These are phyloP conservation scores for Sebastes iracundus DNA, from an alignment of 2,797 vertebrate species.

Conservation along the genomic window DNA sequence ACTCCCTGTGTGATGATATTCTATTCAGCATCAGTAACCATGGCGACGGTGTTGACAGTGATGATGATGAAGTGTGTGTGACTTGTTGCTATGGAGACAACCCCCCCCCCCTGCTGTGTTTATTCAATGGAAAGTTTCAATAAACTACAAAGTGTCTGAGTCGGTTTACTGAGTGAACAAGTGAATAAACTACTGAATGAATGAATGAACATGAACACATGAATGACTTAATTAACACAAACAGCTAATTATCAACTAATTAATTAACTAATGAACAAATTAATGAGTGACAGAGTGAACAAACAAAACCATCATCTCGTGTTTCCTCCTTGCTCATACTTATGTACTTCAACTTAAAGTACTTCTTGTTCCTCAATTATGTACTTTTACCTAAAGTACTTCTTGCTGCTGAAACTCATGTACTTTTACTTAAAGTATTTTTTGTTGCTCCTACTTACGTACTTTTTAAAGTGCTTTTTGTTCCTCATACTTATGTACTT, in stretches of 20 bases:
- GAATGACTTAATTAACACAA: not conserved
- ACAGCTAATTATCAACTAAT: no score
- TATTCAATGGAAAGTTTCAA: conserved; percentile 72
- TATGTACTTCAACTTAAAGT: no score
- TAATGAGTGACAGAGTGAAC: not conserved
- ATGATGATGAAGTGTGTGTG: conserved; percentile 58
- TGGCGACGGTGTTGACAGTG: conserved; percentile 61
- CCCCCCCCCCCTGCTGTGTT: conserved; percentile 40
- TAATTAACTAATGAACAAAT: no score
- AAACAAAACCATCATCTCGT: not conserved
- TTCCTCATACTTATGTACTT: no score
- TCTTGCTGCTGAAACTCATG: no score
- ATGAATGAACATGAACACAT: not conserved
- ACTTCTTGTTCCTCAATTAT: no score
- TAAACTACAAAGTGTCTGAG: conserved; percentile 56
- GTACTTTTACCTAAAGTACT: no score
- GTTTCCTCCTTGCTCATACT: no score
- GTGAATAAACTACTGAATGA: not conserved
- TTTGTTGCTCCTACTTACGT: no score
- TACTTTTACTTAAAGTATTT: no score
- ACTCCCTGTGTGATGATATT: conserved; percentile 58
- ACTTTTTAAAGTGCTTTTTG: no score
- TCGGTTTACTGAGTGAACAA: not conserved
- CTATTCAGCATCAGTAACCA: conserved; percentile 64
- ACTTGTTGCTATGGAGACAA: conserved; percentile 68